Evolutionary conservation across 92 coral and sea anemone genomes (phyloP), one percentile per base, ranked within the genome.

Genomic region (Porites cylindrica): DNA sequence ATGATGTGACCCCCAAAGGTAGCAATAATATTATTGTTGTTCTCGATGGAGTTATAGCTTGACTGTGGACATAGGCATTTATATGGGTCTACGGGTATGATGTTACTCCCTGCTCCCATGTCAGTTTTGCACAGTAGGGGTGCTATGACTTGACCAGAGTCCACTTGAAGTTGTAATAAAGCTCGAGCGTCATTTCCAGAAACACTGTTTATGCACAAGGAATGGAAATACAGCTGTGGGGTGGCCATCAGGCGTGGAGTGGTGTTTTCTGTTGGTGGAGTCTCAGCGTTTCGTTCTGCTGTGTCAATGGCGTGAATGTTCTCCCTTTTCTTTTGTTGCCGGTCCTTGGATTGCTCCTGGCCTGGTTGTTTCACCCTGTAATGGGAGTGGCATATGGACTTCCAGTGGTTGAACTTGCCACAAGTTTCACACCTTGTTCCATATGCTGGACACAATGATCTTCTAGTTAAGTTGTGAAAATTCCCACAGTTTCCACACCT

Each of bases 41-140:
- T 85, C 21, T 74, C 75, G 73, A 90, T 71, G 76, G 76, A 85
- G 80, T 80, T 80, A 76, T 67, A 79, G 67, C 70, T 70, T 75
- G 92, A 58, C 20, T 76, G 54, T 21, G 95, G 94, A 72, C 21
- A 64, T 13, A 90, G 14, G 10, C 21, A 82, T 71, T 84, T 90
- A 85, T 90, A 90, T 62, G 84, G 81, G 78, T 81, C 66, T 21
- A 85, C 87, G n/a, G 93, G 85, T 18, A 92, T 94, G 18, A 92
- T 95, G 69, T 91, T 94, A 63, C 95, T 93, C 72, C 87, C 94
- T 12, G 94, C 93, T 63, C 95, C 92, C 8, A 91, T 94, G 90
- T 94, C 97, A 10, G 89, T 59, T 79, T 94, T 94, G 69, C 92
- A 91, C 8, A 72, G 53, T 18, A 92, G 88, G 18, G 94, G 82